Conservation (phyloP, 2,888 invertebrate genomes). For the Pyrrhia umbra region DNA sequence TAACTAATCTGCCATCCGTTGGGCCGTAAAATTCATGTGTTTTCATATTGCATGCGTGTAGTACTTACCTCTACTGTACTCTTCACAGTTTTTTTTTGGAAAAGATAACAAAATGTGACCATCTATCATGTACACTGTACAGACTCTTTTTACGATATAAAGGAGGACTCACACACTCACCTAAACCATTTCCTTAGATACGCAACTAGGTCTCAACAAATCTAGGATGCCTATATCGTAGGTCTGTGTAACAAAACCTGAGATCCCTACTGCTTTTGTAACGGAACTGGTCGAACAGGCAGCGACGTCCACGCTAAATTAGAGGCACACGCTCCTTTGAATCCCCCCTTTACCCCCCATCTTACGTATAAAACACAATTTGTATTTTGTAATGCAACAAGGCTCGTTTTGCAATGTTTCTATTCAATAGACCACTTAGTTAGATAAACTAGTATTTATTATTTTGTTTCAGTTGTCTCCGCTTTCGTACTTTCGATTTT, state of each 20-base stretch:
- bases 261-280: conserved; percentile 78
- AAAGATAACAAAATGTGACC: no score
- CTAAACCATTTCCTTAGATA: conserved; percentile 10
- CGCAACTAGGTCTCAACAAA: conserved; percentile 27
- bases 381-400: conserved; percentile 84
- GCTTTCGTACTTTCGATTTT: conserved; percentile 60
- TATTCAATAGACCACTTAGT: conserved; percentile 79
- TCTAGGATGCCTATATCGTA: conserved; percentile 36
- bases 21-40: no score
- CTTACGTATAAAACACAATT: conserved; percentile 78
- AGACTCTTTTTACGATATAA: neutral
- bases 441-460: conserved; percentile 76
- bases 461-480: conserved; percentile 71
- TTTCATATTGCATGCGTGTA: no score
- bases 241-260: conserved; percentile 66
- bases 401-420: conserved; percentile 84
- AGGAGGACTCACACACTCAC: conserved; percentile 5
- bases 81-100: no score
- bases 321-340: conserved; percentile 61
- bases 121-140: no score
- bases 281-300: conserved; percentile 78
- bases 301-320: conserved; percentile 75
- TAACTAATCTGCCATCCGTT: no score
- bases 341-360: conserved; percentile 67
- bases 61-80: no score